Evolutionary conservation across 2,113 vertebrate species (phyloP).

Genomic region (Phalacrocorax aristotelis): DNA sequence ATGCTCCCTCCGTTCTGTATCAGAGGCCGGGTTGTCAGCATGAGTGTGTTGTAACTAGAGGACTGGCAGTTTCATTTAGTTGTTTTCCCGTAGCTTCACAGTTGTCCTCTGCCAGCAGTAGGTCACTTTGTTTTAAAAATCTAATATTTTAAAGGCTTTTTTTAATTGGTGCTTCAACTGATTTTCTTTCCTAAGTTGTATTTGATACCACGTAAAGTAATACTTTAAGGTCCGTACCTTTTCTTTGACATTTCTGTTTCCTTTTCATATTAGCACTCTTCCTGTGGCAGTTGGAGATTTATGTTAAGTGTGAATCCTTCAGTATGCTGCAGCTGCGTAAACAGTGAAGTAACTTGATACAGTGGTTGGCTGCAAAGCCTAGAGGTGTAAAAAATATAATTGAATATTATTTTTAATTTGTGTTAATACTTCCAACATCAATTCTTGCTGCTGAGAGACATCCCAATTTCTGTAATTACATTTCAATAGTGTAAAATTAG

Average conservation of each 20-base stretch:
- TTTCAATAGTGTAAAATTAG: background rate
- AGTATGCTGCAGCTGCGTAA: background rate
- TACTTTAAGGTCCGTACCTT: background rate
- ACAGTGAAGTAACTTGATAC: background rate
- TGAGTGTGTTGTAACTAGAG: background rate
- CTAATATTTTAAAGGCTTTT: background rate
- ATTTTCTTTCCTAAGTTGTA: background rate
- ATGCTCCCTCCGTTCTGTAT: background rate
- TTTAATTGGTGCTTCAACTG: background rate
- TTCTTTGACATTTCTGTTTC: background rate
- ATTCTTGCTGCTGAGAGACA: background rate
- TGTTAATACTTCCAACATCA: background rate
- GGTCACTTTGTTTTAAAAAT: background rate
- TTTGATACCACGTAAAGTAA: background rate
- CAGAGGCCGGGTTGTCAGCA: background rate
- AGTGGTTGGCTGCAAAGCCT: background rate
- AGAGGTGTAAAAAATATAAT: background rate
- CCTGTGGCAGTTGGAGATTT: background rate
- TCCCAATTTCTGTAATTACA: background rate
- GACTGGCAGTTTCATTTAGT: background rate
- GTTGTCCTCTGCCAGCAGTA: background rate
- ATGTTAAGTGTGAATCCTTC: background rate
- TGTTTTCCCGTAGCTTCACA: background rate
- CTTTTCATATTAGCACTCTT: background rate
- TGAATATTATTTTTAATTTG: background rate